These are phyloP conservation scores for Pipa parva DNA, from an alignment of 2,113 vertebrate genomes.

Conservation along the genomic window DNA sequence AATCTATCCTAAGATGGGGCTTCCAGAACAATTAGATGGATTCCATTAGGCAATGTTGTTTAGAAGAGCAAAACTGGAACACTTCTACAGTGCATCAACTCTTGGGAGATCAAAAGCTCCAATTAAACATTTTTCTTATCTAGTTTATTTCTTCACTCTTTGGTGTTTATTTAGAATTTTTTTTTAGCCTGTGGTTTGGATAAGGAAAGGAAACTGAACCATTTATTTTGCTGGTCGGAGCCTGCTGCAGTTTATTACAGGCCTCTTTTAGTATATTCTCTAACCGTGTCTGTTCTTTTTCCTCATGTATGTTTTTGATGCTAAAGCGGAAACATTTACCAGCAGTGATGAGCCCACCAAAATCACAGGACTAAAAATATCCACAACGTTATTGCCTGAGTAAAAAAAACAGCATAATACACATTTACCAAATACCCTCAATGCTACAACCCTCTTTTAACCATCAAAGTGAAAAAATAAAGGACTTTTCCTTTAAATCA, in stretches of 20 bases:
- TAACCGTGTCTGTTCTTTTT: too few species aligned
- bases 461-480: too few species aligned
- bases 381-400: too few species aligned
- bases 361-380: too few species aligned
- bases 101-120: conserved; percentile 20
- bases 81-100: conserved; percentile 28
- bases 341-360: too few species aligned
- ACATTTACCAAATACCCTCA: too few species aligned
- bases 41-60: conserved; percentile 31
- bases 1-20: conserved; percentile 28
- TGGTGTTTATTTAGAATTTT: conserved; percentile 16
- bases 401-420: too few species aligned
- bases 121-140: conserved; percentile 18
- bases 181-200: not conserved
- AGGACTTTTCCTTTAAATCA: too few species aligned
- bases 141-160: conserved; percentile 11
- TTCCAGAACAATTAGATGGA: conserved; percentile 32
- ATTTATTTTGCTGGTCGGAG: not conserved
- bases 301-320: too few species aligned
- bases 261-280: not conserved
- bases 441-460: too few species aligned
- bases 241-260: not conserved
- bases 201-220: not conserved
- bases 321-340: too few species aligned
- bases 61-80: conserved; percentile 17